Percentiles rank a stretch among this genome's conserved stretches.
These are phyloP conservation scores for Tachina lurida DNA, from an alignment of 2,888 invertebrate species.

Conservation along the genomic window DNA sequence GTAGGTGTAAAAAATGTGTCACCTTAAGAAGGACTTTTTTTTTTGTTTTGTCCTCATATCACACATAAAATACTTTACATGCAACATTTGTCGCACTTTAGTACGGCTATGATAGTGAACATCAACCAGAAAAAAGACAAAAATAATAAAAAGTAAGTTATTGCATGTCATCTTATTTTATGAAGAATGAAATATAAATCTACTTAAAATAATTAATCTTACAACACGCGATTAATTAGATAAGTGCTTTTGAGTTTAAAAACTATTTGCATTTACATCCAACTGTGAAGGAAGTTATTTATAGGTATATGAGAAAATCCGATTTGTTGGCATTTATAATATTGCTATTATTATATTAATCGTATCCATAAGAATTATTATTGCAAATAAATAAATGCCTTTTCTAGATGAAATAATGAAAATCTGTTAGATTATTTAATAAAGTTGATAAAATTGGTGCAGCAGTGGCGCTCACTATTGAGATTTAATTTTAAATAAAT, in stretches of 20 bases:
- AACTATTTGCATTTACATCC: background rate
- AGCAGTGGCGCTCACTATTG: no score
- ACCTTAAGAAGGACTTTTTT: constrained; percentile 32
- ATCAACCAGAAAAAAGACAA: background rate
- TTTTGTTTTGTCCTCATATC: constrained; percentile 10
- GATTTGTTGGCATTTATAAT: no score
- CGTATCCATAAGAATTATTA: no score
- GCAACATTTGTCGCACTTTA: constrained; percentile 38
- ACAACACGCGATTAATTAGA: constrained; percentile 38
- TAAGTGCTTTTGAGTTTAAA: constrained; percentile 35
- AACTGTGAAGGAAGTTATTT: background rate
- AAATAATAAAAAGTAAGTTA: background rate
- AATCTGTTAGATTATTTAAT: no score
- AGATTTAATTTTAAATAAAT: no score
- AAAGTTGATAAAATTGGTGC: no score
- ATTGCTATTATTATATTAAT: no score
- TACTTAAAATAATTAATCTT: constrained; percentile 48
- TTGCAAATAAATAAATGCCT: no score
- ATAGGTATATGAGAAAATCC: no score
- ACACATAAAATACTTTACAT: constrained; percentile 33
- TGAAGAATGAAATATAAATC: background rate
- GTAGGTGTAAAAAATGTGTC: constrained; percentile 55
- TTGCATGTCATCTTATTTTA: constrained; percentile 47
- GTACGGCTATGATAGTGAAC: background rate
- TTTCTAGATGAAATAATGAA: no score